phyloP scores from a whole-genome alignment of 2,797 vertebrate genomes.

The Monodelphis domestica region DNA sequence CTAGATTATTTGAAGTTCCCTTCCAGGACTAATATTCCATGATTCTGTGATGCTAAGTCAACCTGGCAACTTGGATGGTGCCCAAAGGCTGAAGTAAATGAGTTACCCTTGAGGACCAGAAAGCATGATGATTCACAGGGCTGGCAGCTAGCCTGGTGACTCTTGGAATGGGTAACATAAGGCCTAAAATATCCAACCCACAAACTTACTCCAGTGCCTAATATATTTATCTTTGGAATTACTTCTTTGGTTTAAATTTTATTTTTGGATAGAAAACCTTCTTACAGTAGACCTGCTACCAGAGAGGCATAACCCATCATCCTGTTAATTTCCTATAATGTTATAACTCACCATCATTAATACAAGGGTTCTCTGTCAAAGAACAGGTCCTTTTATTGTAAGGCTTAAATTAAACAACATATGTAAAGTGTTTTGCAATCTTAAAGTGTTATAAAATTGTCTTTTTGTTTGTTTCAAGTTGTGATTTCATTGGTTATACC shows the following conservation, averaged over 20 bases:
- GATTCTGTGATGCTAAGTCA: neutral
- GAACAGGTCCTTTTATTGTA: neutral
- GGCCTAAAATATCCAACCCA: neutral
- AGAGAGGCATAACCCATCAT: neutral
- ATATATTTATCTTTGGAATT: neutral
- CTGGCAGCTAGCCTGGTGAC: neutral
- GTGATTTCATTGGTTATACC: no score
- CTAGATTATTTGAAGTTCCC: neutral
- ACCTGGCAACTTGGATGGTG: neutral
- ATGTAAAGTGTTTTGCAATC: conserved; percentile 3
- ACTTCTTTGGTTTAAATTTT: neutral
- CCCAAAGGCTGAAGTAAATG: neutral
- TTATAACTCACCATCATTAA: neutral
- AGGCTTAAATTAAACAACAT: conserved; percentile 28
- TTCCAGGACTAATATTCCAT: neutral
- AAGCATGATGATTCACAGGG: neutral
- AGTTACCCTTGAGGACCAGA: neutral
- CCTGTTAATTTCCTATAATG: neutral
- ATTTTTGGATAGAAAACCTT: neutral
- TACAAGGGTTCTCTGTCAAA: neutral
- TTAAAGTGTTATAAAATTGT: neutral
- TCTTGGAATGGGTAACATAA: neutral
- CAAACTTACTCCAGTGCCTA: neutral
- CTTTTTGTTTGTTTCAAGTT: neutral
- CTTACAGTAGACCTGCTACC: neutral